Conservation (phyloP, 2,797 vertebrate species). For the Typhlichthys subterraneus region DNA sequence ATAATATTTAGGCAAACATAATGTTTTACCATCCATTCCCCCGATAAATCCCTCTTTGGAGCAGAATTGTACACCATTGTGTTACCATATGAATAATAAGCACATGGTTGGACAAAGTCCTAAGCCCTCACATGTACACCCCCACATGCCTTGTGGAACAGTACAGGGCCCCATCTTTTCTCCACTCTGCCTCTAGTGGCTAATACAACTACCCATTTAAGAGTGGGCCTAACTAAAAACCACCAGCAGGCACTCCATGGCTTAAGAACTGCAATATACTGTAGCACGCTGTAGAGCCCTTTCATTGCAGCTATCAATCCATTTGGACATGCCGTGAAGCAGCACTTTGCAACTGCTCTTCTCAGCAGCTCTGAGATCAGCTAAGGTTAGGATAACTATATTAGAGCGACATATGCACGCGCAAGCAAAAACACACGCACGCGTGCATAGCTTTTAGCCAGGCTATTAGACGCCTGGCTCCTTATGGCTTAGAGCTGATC, state of each 20-base stretch:
- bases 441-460: constrained; percentile 48
- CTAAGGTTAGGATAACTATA: constrained; percentile 57
- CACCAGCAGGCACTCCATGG: not conserved
- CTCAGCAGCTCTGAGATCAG: constrained; percentile 44
- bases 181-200: too few relatives aligned
- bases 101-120: too few relatives aligned
- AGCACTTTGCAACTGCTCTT: constrained; percentile 35
- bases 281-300: not conserved
- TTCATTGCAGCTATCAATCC: constrained; percentile 41
- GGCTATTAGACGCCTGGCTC: constrained; percentile 53
- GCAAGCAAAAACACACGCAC: constrained; percentile 8
- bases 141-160: too few relatives aligned
- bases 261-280: constrained; percentile 12
- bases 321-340: constrained; percentile 23
- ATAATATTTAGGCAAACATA: too few relatives aligned
- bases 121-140: too few relatives aligned
- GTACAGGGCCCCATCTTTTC: too few relatives aligned
- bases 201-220: too few relatives aligned
- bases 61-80: too few relatives aligned
- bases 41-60: too few relatives aligned
- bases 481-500: constrained; percentile 60
- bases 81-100: too few relatives aligned
- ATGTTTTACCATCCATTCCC: too few relatives aligned
- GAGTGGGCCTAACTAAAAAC: not conserved
- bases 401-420: constrained; percentile 44